These are phyloP conservation scores for Drosophila prolongata DNA, from an alignment of 2,888 invertebrate species.

Conservation along the genomic window DNA sequence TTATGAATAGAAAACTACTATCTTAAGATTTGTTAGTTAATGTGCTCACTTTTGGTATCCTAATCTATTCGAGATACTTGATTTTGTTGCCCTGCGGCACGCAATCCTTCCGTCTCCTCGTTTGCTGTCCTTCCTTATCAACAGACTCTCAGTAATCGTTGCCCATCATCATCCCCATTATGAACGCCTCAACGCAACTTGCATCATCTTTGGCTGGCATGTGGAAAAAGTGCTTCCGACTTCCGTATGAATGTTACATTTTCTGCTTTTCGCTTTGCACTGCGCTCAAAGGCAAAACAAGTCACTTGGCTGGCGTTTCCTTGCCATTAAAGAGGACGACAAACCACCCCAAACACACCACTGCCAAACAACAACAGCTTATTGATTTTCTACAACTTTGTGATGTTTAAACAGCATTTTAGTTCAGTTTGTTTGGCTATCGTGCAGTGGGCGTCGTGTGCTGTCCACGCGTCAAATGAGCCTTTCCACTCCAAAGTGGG, in stretches of 20 bases:
- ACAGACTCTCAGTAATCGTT: slow-evolving; percentile 3
- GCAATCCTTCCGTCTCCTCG: neutral
- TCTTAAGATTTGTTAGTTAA: neutral
- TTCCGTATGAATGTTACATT: slow-evolving; percentile 50
- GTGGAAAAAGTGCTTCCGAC: slow-evolving; percentile 69
- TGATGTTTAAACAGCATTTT: slow-evolving; percentile 43
- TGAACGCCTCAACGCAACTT: slow-evolving; percentile 27
- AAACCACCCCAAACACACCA: slow-evolving; percentile 14
- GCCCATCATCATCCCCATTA: slow-evolving; percentile 23
- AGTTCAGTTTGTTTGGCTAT: slow-evolving; percentile 50
- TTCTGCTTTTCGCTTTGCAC: slow-evolving; percentile 14
- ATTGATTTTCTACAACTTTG: slow-evolving; percentile 42
- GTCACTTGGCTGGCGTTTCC: slow-evolving; percentile 32
- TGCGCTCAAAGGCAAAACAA: slow-evolving; percentile 25
- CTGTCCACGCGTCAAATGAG: slow-evolving; percentile 46
- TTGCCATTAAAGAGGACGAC: slow-evolving; percentile 17
- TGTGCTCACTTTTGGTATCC: neutral
- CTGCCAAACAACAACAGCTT: slow-evolving; percentile 18
- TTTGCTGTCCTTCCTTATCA: neutral
- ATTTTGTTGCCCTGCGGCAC: neutral
- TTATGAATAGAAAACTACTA: too few species aligned
- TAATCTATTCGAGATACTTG: neutral
- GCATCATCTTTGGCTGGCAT: slow-evolving; percentile 57
- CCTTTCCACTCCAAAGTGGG: slow-evolving; percentile 12
- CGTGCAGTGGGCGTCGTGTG: slow-evolving; percentile 53